Evolutionary conservation across 2,113 vertebrate species (phyloP).

Genomic region (Tachysurus vachellii): DNA sequence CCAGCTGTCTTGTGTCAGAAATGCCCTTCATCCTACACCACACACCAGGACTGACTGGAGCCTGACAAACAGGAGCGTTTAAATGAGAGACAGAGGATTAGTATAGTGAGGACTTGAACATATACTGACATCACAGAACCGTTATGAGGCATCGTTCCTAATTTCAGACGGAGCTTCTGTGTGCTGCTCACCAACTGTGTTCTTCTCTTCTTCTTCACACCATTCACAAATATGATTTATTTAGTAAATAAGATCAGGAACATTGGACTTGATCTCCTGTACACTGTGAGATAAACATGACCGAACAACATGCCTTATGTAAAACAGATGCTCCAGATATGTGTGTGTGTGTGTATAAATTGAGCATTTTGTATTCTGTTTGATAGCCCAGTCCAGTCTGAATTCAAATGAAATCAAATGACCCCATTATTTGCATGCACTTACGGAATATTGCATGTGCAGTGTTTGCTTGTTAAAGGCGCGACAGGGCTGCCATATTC

Average conservation of each 20-base stretch:
- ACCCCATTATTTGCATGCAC: constrained; percentile 79
- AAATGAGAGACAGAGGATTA: constrained; percentile 72
- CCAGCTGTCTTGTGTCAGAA: not conserved
- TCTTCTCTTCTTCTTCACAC: not conserved
- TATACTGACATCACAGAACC: constrained; percentile 40
- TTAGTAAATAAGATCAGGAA: constrained; percentile 56
- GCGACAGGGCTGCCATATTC: constrained; percentile 56
- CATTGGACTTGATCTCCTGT: constrained; percentile 27
- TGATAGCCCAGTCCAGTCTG: constrained; percentile 69
- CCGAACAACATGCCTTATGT: constrained; percentile 64
- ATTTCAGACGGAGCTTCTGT: constrained; percentile 49
- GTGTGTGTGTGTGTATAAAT: constrained; percentile 48
- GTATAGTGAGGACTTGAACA: constrained; percentile 63
- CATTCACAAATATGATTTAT: constrained; percentile 58
- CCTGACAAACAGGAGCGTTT: constrained; percentile 56
- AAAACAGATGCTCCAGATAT: constrained; percentile 62
- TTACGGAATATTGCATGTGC: constrained; percentile 83
- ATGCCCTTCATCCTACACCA: not conserved
- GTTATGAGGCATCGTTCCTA: constrained; percentile 48
- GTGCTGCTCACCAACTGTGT: constrained; percentile 42
- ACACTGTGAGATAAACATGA: constrained; percentile 63
- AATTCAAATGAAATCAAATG: constrained; percentile 78
- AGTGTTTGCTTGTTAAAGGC: constrained; percentile 74
- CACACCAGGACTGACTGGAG: not conserved
- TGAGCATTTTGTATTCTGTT: constrained; percentile 72